Conservation (phyloP, 2,888 invertebrate species). For the Epinotia demarniana region DNA sequence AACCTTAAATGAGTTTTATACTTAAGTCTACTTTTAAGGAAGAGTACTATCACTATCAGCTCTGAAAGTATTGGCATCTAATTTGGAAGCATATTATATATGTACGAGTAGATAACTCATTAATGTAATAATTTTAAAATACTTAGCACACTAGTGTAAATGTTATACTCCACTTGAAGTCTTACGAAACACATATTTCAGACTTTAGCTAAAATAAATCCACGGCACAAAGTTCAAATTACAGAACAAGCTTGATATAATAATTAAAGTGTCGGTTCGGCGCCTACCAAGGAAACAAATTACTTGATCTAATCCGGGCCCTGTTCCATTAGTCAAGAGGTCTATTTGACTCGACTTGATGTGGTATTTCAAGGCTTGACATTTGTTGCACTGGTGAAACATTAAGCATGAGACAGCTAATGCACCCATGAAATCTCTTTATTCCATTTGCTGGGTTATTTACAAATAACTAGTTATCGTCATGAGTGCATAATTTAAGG, state of each 20-base stretch:
- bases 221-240: background rate
- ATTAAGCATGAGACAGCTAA: no score
- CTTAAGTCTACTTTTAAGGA: no score
- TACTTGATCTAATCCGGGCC: conserved; percentile 32
- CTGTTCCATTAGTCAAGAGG: conserved; percentile 28
- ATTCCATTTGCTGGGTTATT: no score
- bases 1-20: no score
- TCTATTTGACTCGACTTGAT: background rate
- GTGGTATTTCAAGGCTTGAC: background rate
- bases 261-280: conserved; percentile 39
- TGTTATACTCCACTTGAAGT: background rate
- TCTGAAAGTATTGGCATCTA: no score
- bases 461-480: no score
- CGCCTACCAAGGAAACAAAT: conserved; percentile 40
- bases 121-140: background rate
- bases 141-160: background rate
- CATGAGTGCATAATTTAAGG: no score
- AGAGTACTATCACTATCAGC: no score
- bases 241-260: conserved; percentile 30
- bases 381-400: background rate
- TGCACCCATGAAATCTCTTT: no score
- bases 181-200: background rate
- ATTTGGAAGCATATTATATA: no score
- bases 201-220: conserved; percentile 7
- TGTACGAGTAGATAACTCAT: background rate